Percentiles rank a stretch among this genome's conserved stretches.
phyloP scores from a whole-genome alignment of 1,140 invertebrate genomes.

The Drosophila teissieri region DNA sequence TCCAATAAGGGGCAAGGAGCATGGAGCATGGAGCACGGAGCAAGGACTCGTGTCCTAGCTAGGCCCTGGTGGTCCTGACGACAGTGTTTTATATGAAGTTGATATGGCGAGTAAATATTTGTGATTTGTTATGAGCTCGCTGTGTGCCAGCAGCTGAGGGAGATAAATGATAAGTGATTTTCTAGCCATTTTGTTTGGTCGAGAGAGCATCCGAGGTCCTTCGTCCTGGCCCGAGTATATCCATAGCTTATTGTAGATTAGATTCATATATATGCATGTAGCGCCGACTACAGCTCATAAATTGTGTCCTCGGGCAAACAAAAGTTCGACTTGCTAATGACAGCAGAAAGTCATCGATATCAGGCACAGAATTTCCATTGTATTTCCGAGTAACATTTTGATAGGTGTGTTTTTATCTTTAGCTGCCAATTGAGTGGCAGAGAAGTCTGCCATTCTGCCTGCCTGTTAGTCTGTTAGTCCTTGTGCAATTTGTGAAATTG shows the following conservation, averaged over 20 bases:
- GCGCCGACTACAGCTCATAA: background rate
- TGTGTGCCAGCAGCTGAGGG: conserved; percentile 45
- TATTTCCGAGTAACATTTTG: conserved; percentile 5
- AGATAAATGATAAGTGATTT: conserved; percentile 83
- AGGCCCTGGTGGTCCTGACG: conserved; percentile 31
- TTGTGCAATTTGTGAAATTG: conserved; percentile 71
- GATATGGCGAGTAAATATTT: conserved; percentile 82
- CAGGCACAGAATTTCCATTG: conserved; percentile 16
- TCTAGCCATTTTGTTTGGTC: conserved; percentile 54
- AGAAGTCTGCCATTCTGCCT: conserved; percentile 1
- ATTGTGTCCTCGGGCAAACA: conserved; percentile 43
- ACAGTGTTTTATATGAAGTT: conserved; percentile 77
- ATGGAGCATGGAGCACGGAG: conserved; percentile 35
- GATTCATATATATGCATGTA: conserved; percentile 31
- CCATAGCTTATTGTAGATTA: conserved; percentile 44
- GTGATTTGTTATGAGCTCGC: conserved; percentile 78
- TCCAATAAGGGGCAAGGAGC: conserved; percentile 69
- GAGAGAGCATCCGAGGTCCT: conserved; percentile 9
- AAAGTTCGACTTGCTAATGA: conserved; percentile 41
- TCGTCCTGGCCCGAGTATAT: conserved; percentile 1
- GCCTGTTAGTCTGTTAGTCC: conserved; percentile 14
- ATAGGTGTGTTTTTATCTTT: conserved; percentile 17
- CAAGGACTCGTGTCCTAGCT: conserved; percentile 31
- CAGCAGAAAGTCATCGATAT: conserved; percentile 32
- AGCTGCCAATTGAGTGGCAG: conserved; percentile 17